phyloP scores from a whole-genome alignment of 2,888 invertebrate species.

The Atherix ibis region DNA sequence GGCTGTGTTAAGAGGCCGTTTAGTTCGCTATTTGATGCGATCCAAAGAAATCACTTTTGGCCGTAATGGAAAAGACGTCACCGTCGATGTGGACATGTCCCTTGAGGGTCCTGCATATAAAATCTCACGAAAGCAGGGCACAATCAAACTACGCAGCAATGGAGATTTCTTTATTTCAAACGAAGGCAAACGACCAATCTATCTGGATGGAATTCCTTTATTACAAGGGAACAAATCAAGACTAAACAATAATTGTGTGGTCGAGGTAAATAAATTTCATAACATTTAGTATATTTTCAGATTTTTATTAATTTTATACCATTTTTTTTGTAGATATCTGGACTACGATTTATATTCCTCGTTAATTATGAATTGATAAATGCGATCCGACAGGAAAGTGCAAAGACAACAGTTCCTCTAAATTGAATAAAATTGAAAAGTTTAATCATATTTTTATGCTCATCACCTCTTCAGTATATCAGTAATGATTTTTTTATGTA shows the following conservation, averaged over 20 bases:
- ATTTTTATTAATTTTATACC: slow-evolving; percentile 8
- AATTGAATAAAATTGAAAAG: slow-evolving; percentile 18
- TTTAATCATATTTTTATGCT: too few species aligned
- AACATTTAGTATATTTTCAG: slow-evolving; percentile 3
- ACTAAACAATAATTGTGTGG: slow-evolving; percentile 82
- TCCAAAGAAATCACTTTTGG: slow-evolving; percentile 91
- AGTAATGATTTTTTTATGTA: too few species aligned
- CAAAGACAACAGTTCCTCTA: slow-evolving; percentile 50
- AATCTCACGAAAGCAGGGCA: slow-evolving; percentile 83
- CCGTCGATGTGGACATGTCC: slow-evolving; percentile 84
- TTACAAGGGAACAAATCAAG: slow-evolving; percentile 77
- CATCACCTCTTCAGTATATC: too few species aligned
- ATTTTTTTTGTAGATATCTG: slow-evolving; percentile 48
- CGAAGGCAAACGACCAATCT: slow-evolving; percentile 87
- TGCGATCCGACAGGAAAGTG: slow-evolving; percentile 76
- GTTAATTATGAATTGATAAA: slow-evolving; percentile 84
- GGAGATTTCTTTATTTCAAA: slow-evolving; percentile 93
- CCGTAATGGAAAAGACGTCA: slow-evolving; percentile 70
- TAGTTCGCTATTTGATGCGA: slow-evolving; percentile 87
- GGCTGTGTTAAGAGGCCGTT: slow-evolving; percentile 77
- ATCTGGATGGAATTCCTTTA: slow-evolving; percentile 84
- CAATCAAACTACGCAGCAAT: slow-evolving; percentile 74
- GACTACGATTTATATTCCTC: slow-evolving; percentile 80
- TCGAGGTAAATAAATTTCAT: slow-evolving; percentile 56
- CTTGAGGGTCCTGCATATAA: slow-evolving; percentile 91